Percentiles rank a stretch among this genome's conserved stretches.
Evolutionary conservation across 2,797 vertebrate species (phyloP).

Genomic region (Echiichthys vipera): DNA sequence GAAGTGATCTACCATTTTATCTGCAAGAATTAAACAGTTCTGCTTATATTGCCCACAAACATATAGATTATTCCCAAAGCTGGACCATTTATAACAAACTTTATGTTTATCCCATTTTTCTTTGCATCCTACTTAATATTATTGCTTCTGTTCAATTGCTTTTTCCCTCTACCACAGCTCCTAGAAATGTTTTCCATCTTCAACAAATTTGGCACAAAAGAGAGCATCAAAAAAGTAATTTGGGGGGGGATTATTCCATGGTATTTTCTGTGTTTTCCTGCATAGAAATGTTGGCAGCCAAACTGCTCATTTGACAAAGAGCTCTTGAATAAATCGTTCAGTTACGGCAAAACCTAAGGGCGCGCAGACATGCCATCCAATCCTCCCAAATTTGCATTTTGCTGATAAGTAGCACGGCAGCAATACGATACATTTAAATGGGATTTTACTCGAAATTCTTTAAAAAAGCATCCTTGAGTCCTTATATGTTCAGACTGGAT

Average conservation of each 20-base stretch:
- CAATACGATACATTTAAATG: neutral
- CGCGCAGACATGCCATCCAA: neutral
- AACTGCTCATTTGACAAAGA: neutral
- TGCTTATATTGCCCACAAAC: neutral
- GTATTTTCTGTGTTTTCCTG: neutral
- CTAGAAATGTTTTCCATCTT: neutral
- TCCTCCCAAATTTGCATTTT: neutral
- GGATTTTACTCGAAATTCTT: neutral
- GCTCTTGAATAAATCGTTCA: neutral
- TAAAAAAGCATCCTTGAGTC: neutral
- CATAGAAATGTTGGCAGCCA: neutral
- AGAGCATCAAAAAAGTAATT: too few relatives aligned
- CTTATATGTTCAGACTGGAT: neutral
- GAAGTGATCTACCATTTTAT: too few relatives aligned
- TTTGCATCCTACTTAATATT: neutral
- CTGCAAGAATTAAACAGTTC: too few relatives aligned
- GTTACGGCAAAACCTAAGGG: neutral
- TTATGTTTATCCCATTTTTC: neutral
- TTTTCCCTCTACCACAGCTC: neutral
- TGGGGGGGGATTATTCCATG: too few relatives aligned
- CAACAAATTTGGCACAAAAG: neutral
- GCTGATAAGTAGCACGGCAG: neutral
- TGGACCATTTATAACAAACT: too few relatives aligned
- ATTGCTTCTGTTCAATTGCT: neutral
- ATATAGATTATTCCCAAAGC: too few relatives aligned